Conservation (phyloP, 2,113 vertebrate genomes). For the Callocephalon fimbriatum region DNA sequence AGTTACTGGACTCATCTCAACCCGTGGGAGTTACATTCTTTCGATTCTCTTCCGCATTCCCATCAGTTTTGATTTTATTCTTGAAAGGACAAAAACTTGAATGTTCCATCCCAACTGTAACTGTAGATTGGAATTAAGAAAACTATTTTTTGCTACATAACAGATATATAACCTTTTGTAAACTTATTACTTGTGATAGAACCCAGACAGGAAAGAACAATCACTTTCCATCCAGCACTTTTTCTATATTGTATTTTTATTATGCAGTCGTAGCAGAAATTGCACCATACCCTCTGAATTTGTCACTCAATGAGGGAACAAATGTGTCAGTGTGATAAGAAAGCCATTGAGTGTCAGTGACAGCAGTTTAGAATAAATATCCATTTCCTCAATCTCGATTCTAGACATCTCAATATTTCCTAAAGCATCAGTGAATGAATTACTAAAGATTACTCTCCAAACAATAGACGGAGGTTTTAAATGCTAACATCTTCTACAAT, state of each 20-base stretch:
- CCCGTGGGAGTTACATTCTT: background rate
- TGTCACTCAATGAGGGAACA: background rate
- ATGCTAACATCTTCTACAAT: background rate
- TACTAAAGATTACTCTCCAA: background rate
- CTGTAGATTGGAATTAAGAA: background rate
- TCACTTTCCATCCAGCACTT: background rate
- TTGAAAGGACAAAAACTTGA: background rate
- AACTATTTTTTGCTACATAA: background rate
- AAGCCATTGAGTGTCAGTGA: background rate
- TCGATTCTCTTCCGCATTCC: background rate
- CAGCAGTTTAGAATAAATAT: background rate
- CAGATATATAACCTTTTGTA: background rate
- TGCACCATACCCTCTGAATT: background rate
- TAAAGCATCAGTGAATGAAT: background rate
- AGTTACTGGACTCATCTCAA: background rate
- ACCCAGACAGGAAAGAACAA: background rate
- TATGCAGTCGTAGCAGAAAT: background rate
- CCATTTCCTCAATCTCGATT: background rate
- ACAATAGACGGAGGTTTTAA: background rate
- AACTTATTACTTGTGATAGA: background rate
- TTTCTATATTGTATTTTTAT: background rate
- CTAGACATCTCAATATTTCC: background rate
- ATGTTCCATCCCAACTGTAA: background rate
- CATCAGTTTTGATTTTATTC: background rate
- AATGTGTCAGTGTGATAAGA: background rate